Evolutionary conservation across 2,888 invertebrate species (phyloP).

Genomic region (Xylota sylvarum): DNA sequence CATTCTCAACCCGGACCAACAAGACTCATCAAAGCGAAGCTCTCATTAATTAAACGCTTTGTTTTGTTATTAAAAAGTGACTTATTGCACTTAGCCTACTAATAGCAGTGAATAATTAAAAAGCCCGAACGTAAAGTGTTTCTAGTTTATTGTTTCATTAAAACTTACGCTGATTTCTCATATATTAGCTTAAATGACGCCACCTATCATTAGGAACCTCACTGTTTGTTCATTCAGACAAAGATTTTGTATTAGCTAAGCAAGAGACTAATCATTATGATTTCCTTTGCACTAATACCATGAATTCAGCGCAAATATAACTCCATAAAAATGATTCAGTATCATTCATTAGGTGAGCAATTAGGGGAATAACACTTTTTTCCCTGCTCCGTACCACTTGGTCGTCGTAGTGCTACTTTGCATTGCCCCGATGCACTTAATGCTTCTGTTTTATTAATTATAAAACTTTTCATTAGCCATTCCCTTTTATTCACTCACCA

Average conservation of each 20-base stretch:
- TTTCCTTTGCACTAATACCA: conserved; percentile 67
- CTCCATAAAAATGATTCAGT: conserved; percentile 67
- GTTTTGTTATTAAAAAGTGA: conserved; percentile 18
- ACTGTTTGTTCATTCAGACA: not conserved
- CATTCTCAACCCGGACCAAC: conserved; percentile 29
- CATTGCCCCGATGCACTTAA: conserved; percentile 71
- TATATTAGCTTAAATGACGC: conserved; percentile 34
- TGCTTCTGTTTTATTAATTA: conserved; percentile 77
- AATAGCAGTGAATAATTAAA: conserved; percentile 22
- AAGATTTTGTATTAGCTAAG: conserved; percentile 25
- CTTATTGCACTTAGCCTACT: conserved; percentile 24
- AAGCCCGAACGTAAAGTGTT: conserved; percentile 21
- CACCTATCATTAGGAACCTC: conserved; percentile 34
- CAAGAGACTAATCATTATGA: conserved; percentile 57
- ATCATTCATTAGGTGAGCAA: conserved; percentile 68
- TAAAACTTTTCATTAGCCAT: conserved; percentile 75
- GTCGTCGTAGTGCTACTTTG: conserved; percentile 58
- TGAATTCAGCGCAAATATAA: conserved; percentile 63
- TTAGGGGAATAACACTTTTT: conserved; percentile 51
- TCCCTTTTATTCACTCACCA: conserved; percentile 69
- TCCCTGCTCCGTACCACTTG: not conserved
- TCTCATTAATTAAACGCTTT: conserved; percentile 26
- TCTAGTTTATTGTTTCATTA: conserved; percentile 46
- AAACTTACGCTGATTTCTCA: conserved; percentile 9
- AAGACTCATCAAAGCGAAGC: not conserved